phyloP scores from a whole-genome alignment of 2,888 invertebrate species.

The Cantharis rustica region DNA sequence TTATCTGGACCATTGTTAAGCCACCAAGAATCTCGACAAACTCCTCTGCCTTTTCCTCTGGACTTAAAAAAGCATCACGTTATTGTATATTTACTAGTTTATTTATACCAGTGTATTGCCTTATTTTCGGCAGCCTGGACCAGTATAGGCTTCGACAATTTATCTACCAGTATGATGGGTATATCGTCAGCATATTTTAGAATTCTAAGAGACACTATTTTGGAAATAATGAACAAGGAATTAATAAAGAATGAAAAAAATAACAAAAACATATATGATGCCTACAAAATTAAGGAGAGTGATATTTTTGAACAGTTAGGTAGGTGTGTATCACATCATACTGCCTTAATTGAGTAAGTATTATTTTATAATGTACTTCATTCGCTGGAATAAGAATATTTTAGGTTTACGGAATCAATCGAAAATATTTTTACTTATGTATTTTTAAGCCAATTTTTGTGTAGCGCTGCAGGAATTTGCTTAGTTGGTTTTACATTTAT shows the following conservation, averaged over 20 bases:
- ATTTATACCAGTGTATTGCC: constrained; percentile 15
- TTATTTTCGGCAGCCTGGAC: constrained; percentile 34
- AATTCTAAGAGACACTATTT: constrained; percentile 37
- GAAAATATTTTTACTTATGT: constrained; percentile 39
- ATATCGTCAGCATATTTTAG: constrained; percentile 39
- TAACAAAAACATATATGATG: background rate
- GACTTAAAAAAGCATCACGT: constrained; percentile 4
- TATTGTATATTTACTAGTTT: constrained; percentile 6
- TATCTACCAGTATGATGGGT: constrained; percentile 39
- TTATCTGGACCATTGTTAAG: background rate
- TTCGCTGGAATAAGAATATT: constrained; percentile 10
- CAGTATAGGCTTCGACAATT: constrained; percentile 40
- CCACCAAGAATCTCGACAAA: background rate
- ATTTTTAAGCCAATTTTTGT: constrained; percentile 38
- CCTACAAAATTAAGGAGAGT: constrained; percentile 4
- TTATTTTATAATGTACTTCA: background rate
- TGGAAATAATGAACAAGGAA: constrained; percentile 10
- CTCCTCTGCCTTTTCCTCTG: constrained; percentile 16
- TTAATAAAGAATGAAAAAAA: background rate
- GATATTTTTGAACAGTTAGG: constrained; percentile 18
- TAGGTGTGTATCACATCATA: constrained; percentile 35
- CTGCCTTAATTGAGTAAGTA: constrained; percentile 35
- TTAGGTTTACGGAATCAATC: constrained; percentile 35
- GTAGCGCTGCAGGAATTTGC: constrained; percentile 41
- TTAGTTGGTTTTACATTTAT: constrained; percentile 40